Conservation (phyloP, 2,888 invertebrate genomes). For the Campoplex capitator region DNA sequence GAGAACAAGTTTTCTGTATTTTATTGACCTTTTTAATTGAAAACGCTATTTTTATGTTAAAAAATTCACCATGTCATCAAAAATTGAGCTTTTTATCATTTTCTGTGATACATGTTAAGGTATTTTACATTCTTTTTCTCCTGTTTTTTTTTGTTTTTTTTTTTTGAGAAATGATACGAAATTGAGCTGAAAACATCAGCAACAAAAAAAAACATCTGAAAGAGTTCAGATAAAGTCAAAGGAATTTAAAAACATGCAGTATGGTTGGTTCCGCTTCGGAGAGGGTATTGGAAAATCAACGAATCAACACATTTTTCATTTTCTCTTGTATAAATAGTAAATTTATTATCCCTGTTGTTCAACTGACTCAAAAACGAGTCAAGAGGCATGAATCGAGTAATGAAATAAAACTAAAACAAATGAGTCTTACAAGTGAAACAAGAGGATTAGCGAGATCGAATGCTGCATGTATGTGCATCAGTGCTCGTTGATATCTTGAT, state of each 20-base stretch:
- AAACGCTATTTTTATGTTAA: too few species aligned
- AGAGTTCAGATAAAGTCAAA: background rate
- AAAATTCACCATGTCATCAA: too few species aligned
- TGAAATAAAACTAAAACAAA: constrained; percentile 24
- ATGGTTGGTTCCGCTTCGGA: background rate
- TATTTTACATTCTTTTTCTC: too few species aligned
- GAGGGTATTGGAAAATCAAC: background rate
- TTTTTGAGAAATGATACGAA: too few species aligned
- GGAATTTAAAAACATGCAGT: background rate
- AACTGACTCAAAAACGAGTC: constrained; percentile 1
- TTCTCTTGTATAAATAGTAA: constrained; percentile 18
- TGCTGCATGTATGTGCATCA: background rate
- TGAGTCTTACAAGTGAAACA: constrained; percentile 50
- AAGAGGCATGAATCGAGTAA: background rate
- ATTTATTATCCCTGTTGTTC: background rate
- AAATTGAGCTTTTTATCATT: too few species aligned
- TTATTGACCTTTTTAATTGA: background rate
- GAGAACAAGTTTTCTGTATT: background rate
- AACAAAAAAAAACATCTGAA: too few species aligned
- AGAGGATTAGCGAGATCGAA: background rate
- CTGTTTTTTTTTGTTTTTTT: too few species aligned
- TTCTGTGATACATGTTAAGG: too few species aligned
- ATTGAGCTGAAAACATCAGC: too few species aligned
- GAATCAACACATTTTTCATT: background rate
- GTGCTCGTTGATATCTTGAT: constrained; percentile 38